These are phyloP conservation scores for Drosophila greeni DNA, from an alignment of 2,888 invertebrate species.

Conservation along the genomic window DNA sequence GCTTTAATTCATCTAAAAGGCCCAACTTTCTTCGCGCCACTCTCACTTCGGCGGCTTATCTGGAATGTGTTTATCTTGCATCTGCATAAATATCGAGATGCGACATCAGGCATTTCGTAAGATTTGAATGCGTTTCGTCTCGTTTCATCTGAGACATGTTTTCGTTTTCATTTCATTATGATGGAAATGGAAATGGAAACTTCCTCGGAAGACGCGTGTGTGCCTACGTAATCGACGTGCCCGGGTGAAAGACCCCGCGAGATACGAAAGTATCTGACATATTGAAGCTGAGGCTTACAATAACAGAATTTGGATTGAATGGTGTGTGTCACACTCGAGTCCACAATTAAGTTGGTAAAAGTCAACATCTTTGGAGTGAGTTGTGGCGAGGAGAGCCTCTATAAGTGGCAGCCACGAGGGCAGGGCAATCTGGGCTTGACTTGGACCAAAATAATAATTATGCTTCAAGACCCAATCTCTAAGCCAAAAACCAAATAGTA, in stretches of 20 bases:
- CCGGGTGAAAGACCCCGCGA: conserved; percentile 35
- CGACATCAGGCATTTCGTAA: conserved; percentile 51
- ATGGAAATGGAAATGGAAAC: conserved; percentile 17
- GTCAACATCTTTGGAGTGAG: conserved; percentile 21
- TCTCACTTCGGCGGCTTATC: conserved; percentile 57
- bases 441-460: conserved; percentile 7
- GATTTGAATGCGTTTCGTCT: conserved; percentile 43
- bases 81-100: conserved; percentile 51
- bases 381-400: neutral
- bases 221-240: conserved; percentile 53
- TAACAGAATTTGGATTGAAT: conserved; percentile 28
- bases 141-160: conserved; percentile 37
- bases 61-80: conserved; percentile 62
- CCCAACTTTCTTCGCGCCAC: conserved; percentile 59
- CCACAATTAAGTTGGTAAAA: conserved; percentile 41
- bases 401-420: neutral
- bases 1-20: conserved; percentile 13
- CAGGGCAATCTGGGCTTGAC: neutral
- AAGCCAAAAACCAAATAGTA: too few relatives aligned
- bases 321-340: conserved; percentile 29
- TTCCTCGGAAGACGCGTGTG: conserved; percentile 36
- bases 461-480: neutral
- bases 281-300: conserved; percentile 34
- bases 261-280: conserved; percentile 40
- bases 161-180: conserved; percentile 28